phyloP scores from a whole-genome alignment of 2,888 invertebrate genomes.

The Adela reaumurella region DNA sequence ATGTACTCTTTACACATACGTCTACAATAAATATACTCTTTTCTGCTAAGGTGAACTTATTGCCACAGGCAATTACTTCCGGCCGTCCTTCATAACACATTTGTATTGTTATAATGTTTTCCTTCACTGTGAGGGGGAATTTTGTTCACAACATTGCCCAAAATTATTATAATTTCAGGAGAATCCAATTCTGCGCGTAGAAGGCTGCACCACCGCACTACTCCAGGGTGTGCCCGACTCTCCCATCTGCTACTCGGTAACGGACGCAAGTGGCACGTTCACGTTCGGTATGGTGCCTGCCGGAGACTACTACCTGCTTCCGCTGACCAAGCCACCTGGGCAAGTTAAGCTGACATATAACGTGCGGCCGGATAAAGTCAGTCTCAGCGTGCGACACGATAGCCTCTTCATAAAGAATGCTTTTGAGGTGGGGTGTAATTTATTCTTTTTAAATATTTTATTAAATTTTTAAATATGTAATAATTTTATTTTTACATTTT shows the following conservation, averaged over 20 bases:
- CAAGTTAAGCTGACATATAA: constrained; percentile 68
- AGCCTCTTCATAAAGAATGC: constrained; percentile 60
- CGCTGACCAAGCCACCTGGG: constrained; percentile 48
- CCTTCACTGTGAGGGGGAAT: no score
- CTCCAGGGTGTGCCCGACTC: constrained; percentile 55
- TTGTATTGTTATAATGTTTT: neutral
- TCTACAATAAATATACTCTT: no score
- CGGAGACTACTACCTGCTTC: constrained; percentile 74
- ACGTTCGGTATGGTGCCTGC: constrained; percentile 75
- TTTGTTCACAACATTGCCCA: no score
- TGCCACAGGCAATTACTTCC: no score
- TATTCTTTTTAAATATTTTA: constrained; percentile 1
- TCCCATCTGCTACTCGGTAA: constrained; percentile 70
- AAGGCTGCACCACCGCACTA: constrained; percentile 59
- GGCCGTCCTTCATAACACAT: no score
- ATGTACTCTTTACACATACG: no score
- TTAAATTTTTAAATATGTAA: no score
- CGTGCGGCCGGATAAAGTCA: constrained; percentile 67
- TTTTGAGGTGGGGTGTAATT: constrained; percentile 59
- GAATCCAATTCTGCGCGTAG: constrained; percentile 38
- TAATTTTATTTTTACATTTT: no score
- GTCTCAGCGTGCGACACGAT: constrained; percentile 68
- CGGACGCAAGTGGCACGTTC: constrained; percentile 72
- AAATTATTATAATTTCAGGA: constrained; percentile 20
- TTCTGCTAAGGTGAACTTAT: no score